A percentile compares a stretch with the other conserved stretches of the same genome.
phyloP scores from a whole-genome alignment of 2,888 invertebrate genomes.

The Aplocera efformata region DNA sequence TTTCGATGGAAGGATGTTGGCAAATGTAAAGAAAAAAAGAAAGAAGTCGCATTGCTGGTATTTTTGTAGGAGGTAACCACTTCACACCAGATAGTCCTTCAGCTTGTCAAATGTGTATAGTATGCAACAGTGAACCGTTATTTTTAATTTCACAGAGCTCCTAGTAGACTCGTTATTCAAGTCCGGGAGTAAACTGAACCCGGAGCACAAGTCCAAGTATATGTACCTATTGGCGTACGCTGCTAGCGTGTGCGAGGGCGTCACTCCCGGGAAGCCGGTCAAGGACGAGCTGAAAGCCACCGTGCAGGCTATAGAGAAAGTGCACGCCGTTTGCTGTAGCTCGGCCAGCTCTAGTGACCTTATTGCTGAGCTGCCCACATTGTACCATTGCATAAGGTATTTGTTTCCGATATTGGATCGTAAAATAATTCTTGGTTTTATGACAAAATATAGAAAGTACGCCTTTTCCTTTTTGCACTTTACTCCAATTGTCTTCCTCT shows the following conservation, averaged over 20 bases:
- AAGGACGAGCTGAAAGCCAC: conserved; percentile 96
- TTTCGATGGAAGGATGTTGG: no score
- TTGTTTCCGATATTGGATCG: no score
- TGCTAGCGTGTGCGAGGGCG: conserved; percentile 93
- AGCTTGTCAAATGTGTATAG: no score
- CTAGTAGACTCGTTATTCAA: conserved; percentile 96
- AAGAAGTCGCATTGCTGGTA: no score
- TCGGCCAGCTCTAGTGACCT: conserved; percentile 96
- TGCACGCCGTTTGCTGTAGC: conserved; percentile 91
- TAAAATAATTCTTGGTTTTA: no score
- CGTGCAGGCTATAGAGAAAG: conserved; percentile 95
- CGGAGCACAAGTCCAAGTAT: conserved; percentile 98
- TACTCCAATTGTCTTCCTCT: no score
- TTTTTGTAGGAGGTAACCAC: no score
- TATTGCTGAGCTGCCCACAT: conserved; percentile 92
- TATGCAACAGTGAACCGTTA: no score
- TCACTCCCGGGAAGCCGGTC: conserved; percentile 83
- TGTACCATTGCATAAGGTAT: conserved; percentile 94
- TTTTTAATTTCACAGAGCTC: conserved; percentile 82
- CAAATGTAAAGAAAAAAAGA: no score
- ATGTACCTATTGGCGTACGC: conserved; percentile 96
- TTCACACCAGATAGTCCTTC: no score
- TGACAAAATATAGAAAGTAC: no score
- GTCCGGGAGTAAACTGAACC: conserved; percentile 95
- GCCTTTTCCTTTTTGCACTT: no score